Conservation (phyloP, 2,797 vertebrate species). For the Muscicapa striata region DNA sequence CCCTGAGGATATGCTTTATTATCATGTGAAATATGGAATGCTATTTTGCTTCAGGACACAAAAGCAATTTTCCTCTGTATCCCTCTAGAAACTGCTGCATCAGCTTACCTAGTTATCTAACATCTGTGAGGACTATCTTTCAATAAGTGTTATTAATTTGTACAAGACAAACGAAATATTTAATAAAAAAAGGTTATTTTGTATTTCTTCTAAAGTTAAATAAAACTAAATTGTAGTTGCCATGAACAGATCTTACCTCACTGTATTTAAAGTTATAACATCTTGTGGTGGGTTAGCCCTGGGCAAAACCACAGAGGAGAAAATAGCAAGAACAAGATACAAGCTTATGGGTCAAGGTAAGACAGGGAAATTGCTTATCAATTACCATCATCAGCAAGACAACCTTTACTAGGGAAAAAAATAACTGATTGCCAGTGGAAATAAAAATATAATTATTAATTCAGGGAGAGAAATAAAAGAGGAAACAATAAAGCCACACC, state of each 20-base stretch:
- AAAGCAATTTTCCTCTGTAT: constrained; percentile 74
- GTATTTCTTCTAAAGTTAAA: background rate
- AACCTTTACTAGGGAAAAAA: background rate
- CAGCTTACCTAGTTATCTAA: constrained; percentile 57
- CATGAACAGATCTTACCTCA: background rate
- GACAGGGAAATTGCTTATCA: background rate
- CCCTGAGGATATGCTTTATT: constrained; percentile 66
- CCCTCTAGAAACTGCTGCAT: constrained; percentile 55
- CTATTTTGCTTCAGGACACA: constrained; percentile 69
- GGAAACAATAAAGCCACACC: background rate
- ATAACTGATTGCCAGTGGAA: background rate
- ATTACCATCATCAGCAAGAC: background rate
- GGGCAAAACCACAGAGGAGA: background rate
- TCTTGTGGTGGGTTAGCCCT: background rate
- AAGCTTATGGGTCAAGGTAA: background rate
- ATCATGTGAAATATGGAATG: constrained; percentile 61
- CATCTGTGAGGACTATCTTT: constrained; percentile 35
- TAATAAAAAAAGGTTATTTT: background rate
- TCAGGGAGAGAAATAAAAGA: background rate
- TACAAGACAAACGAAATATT: background rate
- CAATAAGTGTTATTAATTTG: constrained; percentile 42
- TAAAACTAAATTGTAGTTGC: background rate
- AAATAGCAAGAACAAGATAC: background rate
- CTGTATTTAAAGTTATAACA: background rate
- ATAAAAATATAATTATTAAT: background rate